Conservation (phyloP, 1,140 invertebrate genomes). For the Drosophila suzukii region DNA sequence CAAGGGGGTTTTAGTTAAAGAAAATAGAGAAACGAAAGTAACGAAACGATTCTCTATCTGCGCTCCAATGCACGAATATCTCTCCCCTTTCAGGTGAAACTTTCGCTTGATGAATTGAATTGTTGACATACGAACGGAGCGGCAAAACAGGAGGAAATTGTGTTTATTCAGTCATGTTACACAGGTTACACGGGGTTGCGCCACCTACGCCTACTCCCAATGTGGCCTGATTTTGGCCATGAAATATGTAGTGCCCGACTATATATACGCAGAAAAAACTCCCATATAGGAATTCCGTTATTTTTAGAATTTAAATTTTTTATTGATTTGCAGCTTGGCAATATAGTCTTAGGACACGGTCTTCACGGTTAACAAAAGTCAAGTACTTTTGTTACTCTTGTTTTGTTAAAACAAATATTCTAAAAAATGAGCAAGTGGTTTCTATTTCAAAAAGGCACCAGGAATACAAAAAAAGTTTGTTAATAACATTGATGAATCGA, state of each 20-base stretch:
- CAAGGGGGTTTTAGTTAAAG: conserved; percentile 80
- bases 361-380: too few species aligned
- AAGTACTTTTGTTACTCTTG: too few species aligned
- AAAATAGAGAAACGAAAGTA: conserved; percentile 74
- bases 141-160: conserved; percentile 77
- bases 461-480: too few species aligned
- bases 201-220: not conserved
- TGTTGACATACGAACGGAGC: conserved; percentile 72
- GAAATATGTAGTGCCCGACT: not conserved
- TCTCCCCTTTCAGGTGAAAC: conserved; percentile 56
- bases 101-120: conserved; percentile 81
- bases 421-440: too few species aligned
- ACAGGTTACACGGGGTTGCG: conserved; percentile 50
- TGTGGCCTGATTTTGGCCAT: not conserved
- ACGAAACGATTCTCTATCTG: conserved; percentile 56
- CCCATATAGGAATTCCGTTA: not conserved
- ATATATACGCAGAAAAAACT: not conserved
- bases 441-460: too few species aligned
- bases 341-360: too few species aligned
- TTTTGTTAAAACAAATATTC: too few species aligned
- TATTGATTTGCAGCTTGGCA: too few species aligned
- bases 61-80: conserved; percentile 10
- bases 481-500: too few species aligned
- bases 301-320: too few species aligned
- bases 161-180: conserved; percentile 82